A percentile compares a stretch with the other conserved stretches of the same genome.
phyloP scores from a whole-genome alignment of 2,113 vertebrate genomes.

The Prietella phreatophila region DNA sequence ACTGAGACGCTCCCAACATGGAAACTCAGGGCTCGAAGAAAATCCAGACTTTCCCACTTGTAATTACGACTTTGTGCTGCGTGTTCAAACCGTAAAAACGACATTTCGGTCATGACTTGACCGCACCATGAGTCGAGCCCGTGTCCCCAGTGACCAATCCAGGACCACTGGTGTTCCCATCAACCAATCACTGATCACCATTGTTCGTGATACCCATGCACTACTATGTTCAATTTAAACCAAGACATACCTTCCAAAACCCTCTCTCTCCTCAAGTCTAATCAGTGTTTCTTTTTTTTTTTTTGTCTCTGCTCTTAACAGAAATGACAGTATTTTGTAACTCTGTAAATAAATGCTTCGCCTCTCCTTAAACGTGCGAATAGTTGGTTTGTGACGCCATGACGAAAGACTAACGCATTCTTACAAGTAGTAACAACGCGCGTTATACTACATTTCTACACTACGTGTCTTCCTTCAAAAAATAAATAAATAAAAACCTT shows the following conservation, averaged over 20 bases:
- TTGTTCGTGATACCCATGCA: not conserved
- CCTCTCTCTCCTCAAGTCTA: not conserved
- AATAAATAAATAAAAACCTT: not conserved
- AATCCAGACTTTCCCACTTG: too few relatives aligned
- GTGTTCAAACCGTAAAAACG: too few relatives aligned
- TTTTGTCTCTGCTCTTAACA: not conserved
- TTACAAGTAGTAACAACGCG: not conserved
- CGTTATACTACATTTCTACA: not conserved
- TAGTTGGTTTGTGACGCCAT: not conserved
- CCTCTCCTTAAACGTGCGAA: not conserved
- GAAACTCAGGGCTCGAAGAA: too few relatives aligned
- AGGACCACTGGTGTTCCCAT: not conserved
- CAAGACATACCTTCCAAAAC: not conserved
- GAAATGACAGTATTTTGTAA: not conserved
- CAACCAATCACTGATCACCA: not conserved
- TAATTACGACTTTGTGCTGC: too few relatives aligned
- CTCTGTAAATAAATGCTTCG: not conserved
- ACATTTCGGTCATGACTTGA: too few relatives aligned
- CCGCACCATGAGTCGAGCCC: too few relatives aligned
- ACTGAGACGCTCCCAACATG: too few relatives aligned
- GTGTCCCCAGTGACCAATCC: not conserved
- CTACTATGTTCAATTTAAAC: not conserved
- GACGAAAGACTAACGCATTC: not conserved
- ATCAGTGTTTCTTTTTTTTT: not conserved
- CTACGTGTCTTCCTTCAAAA: not conserved